Evolutionary conservation across 2,113 vertebrate species (phyloP), one percentile per base, ranked within the genome.

Genomic region (Nothobranchius kuhntae): DNA sequence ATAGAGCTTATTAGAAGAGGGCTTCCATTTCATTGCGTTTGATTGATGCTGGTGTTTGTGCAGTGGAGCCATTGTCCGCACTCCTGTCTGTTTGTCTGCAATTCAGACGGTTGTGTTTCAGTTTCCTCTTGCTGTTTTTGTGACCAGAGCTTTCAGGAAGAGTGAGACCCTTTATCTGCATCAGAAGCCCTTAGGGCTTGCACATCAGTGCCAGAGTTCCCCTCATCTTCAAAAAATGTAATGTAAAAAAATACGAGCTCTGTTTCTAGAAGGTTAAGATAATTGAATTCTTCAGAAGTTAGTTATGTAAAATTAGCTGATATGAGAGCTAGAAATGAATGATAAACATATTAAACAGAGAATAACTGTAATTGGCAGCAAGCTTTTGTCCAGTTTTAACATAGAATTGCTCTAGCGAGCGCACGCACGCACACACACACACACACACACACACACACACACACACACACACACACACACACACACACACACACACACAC

Each of bases 31-130:
- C 86, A 89, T 70, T 81, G 86, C 82, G 76, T 90, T 77, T 87
- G 89, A 89, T 88, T 91, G 91, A 90, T 91, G 84, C 86, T 82
- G 75, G 82, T 87, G 89, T 83, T 91, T 88, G 75, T 83, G 88
- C 84, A 70, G 73, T 78, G n/a, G 71, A 46, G 53, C 83, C 65
- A 89, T 93, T 92, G 91, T 93, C 80, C 78, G 65, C 75, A 40
- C 82, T 85, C 78, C 78, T 90, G 90, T 90, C 86, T 89, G 89
- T 91, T 86, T 90, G 89, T 85, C 86, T 86, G 86, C 57, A 15
- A 66, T 82, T 83, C 81, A 86, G 81, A 87, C 82, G 85, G 78
- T 73, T 81, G 72, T 82, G 75, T 87, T 89, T 86, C 78, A 47
- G 83, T 89, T 91, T 91, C 91, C 86, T 90, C 86, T 73, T 83